Evolutionary conservation across 2,888 invertebrate genomes (phyloP), one percentile per base, ranked within the genome.

Genomic region (Stratiomys singularior): DNA sequence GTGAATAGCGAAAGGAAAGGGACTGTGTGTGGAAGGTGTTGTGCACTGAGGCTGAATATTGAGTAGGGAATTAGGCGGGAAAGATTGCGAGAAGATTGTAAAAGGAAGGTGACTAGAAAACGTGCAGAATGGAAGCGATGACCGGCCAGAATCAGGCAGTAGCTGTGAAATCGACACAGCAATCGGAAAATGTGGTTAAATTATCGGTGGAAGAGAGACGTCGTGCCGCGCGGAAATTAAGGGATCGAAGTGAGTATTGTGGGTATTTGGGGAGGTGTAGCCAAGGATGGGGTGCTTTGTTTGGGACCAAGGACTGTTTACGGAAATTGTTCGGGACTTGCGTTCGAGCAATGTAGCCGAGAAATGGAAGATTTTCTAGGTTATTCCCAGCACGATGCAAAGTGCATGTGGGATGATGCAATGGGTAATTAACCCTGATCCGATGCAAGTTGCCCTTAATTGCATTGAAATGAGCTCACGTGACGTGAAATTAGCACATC

Each of bases 381-480:
- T 66, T 66, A 66, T 21, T 37, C 21, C 63, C n/a, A 28, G 21
- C 28, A 3, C 37, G 28, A 37, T 64, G 66, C 21, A 23, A 25
- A 11, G 11, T 44, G 66, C 66, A 66, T 66, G 66, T 66, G 66
- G 66, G 23, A 44, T 44, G 66, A 44, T 66, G 66, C 66, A 44
- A 66, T 66, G 37, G 66, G 37, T 2, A 27, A 58, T 52, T 52
- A 52, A 52, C 52, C 52, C 15, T 18, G 18, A 52, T 52, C 15
- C 52, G 52, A 4, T 52, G 37, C 37, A 37, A 9, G 3, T 9
- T 37, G 9, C 37, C 37, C 37, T 37, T 37, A 37, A 37, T 5
- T 37, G 37, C 37, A 37, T 37, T 5, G 5, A 37, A 37, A 37
- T 37, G 37, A 37, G 37, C 37, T 37, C 5, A 5, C 3, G 9